phyloP scores from a whole-genome alignment of 2,797 vertebrate genomes.

The Scarus forsteni region DNA sequence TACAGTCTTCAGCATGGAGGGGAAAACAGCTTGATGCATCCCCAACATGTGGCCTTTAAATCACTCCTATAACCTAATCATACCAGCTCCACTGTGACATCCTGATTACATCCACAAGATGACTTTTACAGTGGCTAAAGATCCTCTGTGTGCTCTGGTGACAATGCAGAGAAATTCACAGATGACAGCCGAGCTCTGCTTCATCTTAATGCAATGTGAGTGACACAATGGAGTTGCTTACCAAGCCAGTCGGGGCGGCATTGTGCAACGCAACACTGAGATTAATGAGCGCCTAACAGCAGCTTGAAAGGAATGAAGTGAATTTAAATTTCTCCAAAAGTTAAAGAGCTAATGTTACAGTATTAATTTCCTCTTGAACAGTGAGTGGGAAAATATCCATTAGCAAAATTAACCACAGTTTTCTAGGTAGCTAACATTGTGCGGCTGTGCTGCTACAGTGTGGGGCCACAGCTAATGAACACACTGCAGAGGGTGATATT shows the following conservation, averaged over 20 bases:
- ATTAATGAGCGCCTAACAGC: slow-evolving; percentile 97
- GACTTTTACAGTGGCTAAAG: slow-evolving; percentile 77
- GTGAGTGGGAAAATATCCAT: slow-evolving; percentile 99
- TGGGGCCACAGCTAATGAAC: slow-evolving; percentile 99
- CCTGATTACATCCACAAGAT: slow-evolving; percentile 80
- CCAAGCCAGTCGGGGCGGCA: slow-evolving; percentile 72
- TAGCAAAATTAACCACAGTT: slow-evolving; percentile 99
- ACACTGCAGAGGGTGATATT: slow-evolving; percentile 99
- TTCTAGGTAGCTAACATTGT: slow-evolving; percentile 99
- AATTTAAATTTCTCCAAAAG: slow-evolving; percentile 99
- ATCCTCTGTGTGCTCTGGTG: slow-evolving; percentile 61
- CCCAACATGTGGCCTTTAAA: slow-evolving; percentile 84
- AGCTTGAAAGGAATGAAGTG: slow-evolving; percentile 97
- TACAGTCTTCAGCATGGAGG: slow-evolving; percentile 18
- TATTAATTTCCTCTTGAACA: slow-evolving; percentile 99
- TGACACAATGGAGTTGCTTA: slow-evolving; percentile 87
- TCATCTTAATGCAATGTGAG: slow-evolving; percentile 77
- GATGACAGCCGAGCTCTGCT: slow-evolving; percentile 70
- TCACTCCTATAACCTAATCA: slow-evolving; percentile 71
- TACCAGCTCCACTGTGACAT: slow-evolving; percentile 70
- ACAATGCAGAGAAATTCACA: slow-evolving; percentile 75
- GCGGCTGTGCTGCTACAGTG: slow-evolving; percentile 92
- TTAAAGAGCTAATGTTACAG: slow-evolving; percentile 99
- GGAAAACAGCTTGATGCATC: slow-evolving; percentile 76
- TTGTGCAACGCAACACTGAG: slow-evolving; percentile 82